Percentiles rank a stretch among this genome's conserved stretches.
Conservation (phyloP, 2,113 vertebrate species). For the Aspidoscelis tigris region DNA sequence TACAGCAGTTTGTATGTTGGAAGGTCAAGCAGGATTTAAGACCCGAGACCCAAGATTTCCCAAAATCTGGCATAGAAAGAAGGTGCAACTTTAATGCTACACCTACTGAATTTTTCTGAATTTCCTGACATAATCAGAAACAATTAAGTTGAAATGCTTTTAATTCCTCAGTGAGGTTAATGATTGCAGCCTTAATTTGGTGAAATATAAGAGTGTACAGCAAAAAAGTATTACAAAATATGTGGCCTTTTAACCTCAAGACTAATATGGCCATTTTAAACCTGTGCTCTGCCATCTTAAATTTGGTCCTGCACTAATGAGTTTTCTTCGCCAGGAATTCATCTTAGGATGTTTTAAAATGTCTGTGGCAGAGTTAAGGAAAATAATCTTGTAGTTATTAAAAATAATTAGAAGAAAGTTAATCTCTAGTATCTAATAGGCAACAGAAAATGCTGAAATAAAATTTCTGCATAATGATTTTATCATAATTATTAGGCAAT, state of each 20-base stretch:
- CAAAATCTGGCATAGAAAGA: not conserved
- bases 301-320: not conserved
- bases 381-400: not conserved
- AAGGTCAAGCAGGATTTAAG: not conserved
- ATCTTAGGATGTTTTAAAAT: not conserved
- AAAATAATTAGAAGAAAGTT: conserved; percentile 22
- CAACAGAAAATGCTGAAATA: not conserved
- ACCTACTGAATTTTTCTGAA: not conserved
- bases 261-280: not conserved
- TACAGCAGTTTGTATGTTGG: not conserved
- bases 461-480: not conserved
- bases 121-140: not conserved
- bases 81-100: not conserved
- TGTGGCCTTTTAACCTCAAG: not conserved
- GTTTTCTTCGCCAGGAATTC: not conserved
- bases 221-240: conserved; percentile 9
- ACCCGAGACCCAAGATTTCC: not conserved
- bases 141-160: not conserved
- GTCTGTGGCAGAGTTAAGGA: not conserved
- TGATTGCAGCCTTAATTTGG: not conserved
- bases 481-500: not conserved
- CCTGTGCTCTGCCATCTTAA: fast-evolving
- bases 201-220: not conserved
- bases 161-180: not conserved
- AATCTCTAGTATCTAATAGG: conserved; percentile 1